Evolutionary conservation across 1,140 invertebrate genomes (phyloP).

Genomic region (Pseudomyrmex sp.): DNA sequence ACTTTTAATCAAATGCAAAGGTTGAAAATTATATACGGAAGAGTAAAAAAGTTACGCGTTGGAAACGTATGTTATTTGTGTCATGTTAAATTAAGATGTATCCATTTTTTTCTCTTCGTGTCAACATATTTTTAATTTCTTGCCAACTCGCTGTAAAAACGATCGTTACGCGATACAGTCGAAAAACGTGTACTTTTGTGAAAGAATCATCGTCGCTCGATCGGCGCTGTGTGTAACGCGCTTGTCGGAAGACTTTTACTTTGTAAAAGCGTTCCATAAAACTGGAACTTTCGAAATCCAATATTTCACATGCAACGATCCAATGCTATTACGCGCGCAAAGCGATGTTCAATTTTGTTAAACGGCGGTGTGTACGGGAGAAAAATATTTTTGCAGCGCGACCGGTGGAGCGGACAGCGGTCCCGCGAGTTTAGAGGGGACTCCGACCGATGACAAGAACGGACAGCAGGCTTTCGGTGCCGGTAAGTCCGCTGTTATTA

Average conservation of each 20-base stretch:
- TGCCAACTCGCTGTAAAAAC: background rate
- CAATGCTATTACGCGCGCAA: slow-evolving; percentile 5
- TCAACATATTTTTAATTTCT: background rate
- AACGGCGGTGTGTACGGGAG: background rate
- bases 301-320: slow-evolving; percentile 41
- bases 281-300: slow-evolving; percentile 53
- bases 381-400: slow-evolving; percentile 87
- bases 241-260: background rate
- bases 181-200: background rate
- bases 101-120: no score
- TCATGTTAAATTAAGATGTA: no score
- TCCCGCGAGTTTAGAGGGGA: slow-evolving; percentile 90
- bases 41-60: no score
- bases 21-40: no score
- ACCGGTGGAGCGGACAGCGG: slow-evolving; percentile 94
- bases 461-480: slow-evolving; percentile 89
- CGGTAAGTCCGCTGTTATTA: slow-evolving; percentile 86
- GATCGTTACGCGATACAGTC: background rate
- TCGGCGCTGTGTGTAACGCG: background rate
- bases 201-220: background rate
- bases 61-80: no score
- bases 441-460: slow-evolving; percentile 92
- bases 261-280: slow-evolving; percentile 12
- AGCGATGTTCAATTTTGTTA: background rate
- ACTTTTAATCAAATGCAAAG: background rate